These are phyloP conservation scores for Opisthograptis luteolata DNA, from an alignment of 2,888 invertebrate genomes.

Conservation along the genomic window DNA sequence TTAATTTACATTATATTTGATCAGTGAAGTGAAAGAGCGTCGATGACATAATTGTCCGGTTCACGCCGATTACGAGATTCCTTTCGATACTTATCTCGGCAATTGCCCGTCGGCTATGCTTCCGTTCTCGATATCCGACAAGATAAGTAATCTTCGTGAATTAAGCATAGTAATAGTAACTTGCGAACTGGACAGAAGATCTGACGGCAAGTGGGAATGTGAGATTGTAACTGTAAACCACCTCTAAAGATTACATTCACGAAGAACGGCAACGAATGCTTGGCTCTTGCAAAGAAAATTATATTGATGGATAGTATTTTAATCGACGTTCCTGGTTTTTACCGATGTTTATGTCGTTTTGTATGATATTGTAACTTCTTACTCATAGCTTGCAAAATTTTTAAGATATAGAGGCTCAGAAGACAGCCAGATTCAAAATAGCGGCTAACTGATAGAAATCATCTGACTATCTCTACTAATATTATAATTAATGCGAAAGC, in stretches of 20 bases:
- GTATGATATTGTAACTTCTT: no score
- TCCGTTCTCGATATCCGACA: conserved; percentile 34
- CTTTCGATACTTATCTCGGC: conserved; percentile 32
- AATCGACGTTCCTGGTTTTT: no score
- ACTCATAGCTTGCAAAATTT: no score
- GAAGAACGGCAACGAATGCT: conserved; percentile 1
- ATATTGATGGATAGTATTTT: background rate
- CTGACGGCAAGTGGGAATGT: conserved; percentile 20
- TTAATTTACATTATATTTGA: no score
- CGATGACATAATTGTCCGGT: conserved; percentile 30
- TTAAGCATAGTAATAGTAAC: conserved; percentile 24
- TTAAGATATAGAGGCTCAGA: no score
- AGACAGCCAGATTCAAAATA: no score
- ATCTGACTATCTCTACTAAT: no score
- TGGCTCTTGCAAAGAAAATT: background rate
- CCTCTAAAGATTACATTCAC: conserved; percentile 1
- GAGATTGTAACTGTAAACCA: conserved; percentile 21
- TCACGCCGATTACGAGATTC: conserved; percentile 29
- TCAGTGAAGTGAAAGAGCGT: conserved; percentile 12
- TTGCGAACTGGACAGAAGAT: conserved; percentile 20
- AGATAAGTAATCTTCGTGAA: conserved; percentile 21
- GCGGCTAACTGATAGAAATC: no score
- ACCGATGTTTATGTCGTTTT: background rate
- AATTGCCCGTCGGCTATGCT: conserved; percentile 35
- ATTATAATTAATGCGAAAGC: no score